Evolutionary conservation across 2,888 invertebrate genomes (phyloP), one percentile per base, ranked within the genome.

Genomic region (Cheilosia vulpina): DNA sequence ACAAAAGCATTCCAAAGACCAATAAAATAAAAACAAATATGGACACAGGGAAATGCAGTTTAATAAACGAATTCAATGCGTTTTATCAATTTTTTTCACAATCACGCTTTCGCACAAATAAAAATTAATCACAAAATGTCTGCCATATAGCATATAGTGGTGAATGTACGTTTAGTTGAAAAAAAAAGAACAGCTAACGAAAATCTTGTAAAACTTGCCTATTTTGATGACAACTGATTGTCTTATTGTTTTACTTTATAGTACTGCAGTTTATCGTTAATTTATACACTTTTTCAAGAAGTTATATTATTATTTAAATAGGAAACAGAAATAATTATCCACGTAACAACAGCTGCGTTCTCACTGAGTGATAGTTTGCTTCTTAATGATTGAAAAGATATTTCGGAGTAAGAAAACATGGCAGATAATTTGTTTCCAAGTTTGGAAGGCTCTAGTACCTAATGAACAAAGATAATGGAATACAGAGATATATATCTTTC

Each of bases 281-380:
- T 60, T 52, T 19, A 24, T 57, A 2, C 73, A 69, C 34, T 55
- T 58, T 52, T 15, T 31, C 11, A 45, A 55, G 13, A 43, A 38
- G 13, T 47, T 47, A 52, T 41, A 6, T 43, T 57, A 50, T 38
- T 71, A 41, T 50, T 66, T 58, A 57, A 38, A 15, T 43, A 43
- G 11, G 71, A 11, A 19, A 41, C 55, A 38, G 38, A 57, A 47
- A 34, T 34, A 5, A 55, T 31, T 65, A 68, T 73, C 72, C 78
- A 83, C 78, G 83, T 83, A 83, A 83, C 73, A 68, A 73, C 47
- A 68, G 73, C 55, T 78, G 73, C 73, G 62, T 83, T 65, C 78
- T 78, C 24, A 38, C 27, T n/a, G 15, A 11, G 24, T 45, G 63
- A 68, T 62, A 11, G 63, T 68, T 76, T 66, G 52, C 77, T 68